These are phyloP conservation scores for Halocaridina rubra DNA, from an alignment of 2,888 invertebrate species.

Conservation along the genomic window DNA sequence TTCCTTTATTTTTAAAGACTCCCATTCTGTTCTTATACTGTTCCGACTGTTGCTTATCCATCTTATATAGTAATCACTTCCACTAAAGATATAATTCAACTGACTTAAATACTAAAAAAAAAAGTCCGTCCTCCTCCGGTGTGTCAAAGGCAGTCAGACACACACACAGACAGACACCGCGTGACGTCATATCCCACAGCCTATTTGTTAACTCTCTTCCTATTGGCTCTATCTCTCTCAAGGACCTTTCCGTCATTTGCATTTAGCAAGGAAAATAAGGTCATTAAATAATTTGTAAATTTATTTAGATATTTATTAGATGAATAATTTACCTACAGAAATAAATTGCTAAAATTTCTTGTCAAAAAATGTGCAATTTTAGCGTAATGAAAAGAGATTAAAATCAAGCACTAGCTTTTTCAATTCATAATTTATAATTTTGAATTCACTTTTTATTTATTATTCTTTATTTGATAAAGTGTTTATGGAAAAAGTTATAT, in stretches of 20 bases:
- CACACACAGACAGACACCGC: conserved; percentile 41
- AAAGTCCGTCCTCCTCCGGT: conserved; percentile 52
- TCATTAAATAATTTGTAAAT: no score
- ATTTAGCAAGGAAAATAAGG: no score
- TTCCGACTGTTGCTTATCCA: conserved; percentile 57
- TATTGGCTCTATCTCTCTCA: no score
- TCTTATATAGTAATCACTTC: conserved; percentile 18
- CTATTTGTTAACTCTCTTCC: neutral
- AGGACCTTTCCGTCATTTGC: no score
- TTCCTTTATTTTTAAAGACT: conserved; percentile 98
- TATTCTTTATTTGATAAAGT: neutral
- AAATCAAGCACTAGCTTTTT: no score
- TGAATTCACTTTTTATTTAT: neutral
- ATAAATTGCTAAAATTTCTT: no score
- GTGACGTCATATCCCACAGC: conserved; percentile 44
- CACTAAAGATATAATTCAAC: no score
- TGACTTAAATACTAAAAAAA: no score
- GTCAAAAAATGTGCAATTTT: no score
- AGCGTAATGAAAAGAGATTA: no score
- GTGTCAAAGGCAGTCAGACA: conserved; percentile 26
- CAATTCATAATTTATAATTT: neutral
- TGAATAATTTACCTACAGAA: no score
- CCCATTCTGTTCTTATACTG: conserved; percentile 75
- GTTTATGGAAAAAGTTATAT: neutral
- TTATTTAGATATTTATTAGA: no score